phyloP scores from a whole-genome alignment of 2,113 vertebrate genomes.

The Syngnathus floridae region DNA sequence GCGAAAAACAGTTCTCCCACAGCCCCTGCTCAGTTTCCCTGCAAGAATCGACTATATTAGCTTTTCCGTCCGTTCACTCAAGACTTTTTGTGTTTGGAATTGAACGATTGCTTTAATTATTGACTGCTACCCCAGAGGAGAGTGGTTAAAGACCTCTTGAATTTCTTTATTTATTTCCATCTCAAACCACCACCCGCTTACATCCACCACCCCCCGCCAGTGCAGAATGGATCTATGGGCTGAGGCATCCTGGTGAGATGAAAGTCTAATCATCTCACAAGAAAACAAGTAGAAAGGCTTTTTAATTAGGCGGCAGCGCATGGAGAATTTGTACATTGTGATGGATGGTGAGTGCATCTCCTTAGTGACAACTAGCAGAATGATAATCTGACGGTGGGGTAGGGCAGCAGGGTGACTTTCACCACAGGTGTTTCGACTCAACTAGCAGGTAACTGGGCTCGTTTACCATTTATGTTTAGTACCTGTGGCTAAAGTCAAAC shows the following conservation, averaged over 20 bases:
- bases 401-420: slow-evolving; percentile 50
- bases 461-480: too few species aligned
- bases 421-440: too few species aligned
- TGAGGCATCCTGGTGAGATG: slow-evolving; percentile 94
- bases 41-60: slow-evolving; percentile 37
- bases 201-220: slow-evolving; percentile 72
- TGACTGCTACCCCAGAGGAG: slow-evolving; percentile 89
- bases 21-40: slow-evolving; percentile 25
- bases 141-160: slow-evolving; percentile 85
- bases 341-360: slow-evolving; percentile 86
- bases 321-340: slow-evolving; percentile 93
- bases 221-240: slow-evolving; percentile 88
- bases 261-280: slow-evolving; percentile 97
- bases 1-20: slow-evolving; percentile 7
- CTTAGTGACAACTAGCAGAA: slow-evolving; percentile 80
- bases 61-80: slow-evolving; percentile 16
- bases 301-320: slow-evolving; percentile 95
- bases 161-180: slow-evolving; percentile 78
- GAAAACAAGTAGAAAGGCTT: slow-evolving; percentile 86
- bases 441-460: too few species aligned
- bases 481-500: too few species aligned
- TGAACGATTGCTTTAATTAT: slow-evolving; percentile 89
- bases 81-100: slow-evolving; percentile 61
- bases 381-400: slow-evolving; percentile 78
- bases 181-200: slow-evolving; percentile 66